These are phyloP conservation scores for Pyrgilauda ruficollis DNA, from an alignment of 2,113 vertebrate genomes.

Conservation along the genomic window DNA sequence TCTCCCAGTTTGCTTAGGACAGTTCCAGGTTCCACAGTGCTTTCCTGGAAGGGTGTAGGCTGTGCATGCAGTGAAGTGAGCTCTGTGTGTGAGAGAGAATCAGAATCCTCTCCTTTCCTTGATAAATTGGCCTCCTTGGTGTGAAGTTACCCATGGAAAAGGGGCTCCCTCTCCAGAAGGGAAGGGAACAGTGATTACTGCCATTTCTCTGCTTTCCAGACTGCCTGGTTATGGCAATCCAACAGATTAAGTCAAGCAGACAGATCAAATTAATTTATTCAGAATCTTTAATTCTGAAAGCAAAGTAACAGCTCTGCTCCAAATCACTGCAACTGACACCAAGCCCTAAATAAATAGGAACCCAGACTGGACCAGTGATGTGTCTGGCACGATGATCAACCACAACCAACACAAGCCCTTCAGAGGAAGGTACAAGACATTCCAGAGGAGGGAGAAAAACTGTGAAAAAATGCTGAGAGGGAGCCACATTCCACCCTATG, in stretches of 20 bases:
- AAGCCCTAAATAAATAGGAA: neutral
- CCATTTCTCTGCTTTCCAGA: neutral
- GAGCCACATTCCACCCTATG: neutral
- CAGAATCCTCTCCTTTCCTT: neutral
- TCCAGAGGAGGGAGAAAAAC: neutral
- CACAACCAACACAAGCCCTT: neutral
- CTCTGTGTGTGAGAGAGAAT: neutral
- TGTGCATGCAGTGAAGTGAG: neutral
- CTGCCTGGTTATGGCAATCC: neutral
- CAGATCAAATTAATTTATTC: constrained; percentile 32
- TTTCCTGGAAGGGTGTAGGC: constrained; percentile 22
- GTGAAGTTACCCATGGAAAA: neutral
- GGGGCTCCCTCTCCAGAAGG: neutral
- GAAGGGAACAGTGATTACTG: neutral
- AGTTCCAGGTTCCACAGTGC: constrained; percentile 56
- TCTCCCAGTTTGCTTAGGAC: constrained; percentile 45
- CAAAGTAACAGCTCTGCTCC: neutral
- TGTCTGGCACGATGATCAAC: neutral
- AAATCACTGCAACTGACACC: constrained; percentile 1
- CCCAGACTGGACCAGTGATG: neutral
- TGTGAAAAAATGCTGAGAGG: neutral
- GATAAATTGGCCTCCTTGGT: neutral
- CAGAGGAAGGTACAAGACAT: neutral
- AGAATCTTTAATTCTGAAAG: constrained; percentile 14
- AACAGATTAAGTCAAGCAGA: constrained; percentile 2